Conservation (phyloP, 2,113 vertebrate genomes). For the Mionectes macconnelli region DNA sequence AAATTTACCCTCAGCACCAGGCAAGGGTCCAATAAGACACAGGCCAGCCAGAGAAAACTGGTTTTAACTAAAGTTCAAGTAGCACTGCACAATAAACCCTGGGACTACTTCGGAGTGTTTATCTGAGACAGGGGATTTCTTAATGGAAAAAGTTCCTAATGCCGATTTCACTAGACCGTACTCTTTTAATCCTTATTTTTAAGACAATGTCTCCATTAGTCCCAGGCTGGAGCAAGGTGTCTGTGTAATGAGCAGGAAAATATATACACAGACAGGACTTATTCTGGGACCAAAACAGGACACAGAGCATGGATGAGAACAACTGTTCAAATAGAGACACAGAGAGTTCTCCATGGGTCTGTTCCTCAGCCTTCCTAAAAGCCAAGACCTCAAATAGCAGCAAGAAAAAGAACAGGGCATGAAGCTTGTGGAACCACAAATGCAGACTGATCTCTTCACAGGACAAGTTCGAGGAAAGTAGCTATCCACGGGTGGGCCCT, state of each 20-base stretch:
- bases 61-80: conserved; percentile 31
- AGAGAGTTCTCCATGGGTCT: background rate
- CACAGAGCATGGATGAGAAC: background rate
- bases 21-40: background rate
- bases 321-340: background rate
- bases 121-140: conserved; percentile 5
- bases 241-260: conserved; percentile 11
- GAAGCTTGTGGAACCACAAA: background rate
- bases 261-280: background rate
- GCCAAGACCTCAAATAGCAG: background rate
- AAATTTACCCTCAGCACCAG: background rate
- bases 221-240: background rate
- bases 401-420: background rate
- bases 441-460: background rate
- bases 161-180: background rate
- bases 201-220: background rate
- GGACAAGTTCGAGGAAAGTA: background rate
- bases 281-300: background rate
- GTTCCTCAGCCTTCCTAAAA: background rate
- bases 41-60: background rate
- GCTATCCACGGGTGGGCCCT: background rate
- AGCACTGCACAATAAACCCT: background rate
- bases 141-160: background rate
- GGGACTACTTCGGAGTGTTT: background rate
- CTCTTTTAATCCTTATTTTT: conserved; percentile 14